Conservation (phyloP, 2,888 invertebrate genomes). For the Callosobruchus maculatus region DNA sequence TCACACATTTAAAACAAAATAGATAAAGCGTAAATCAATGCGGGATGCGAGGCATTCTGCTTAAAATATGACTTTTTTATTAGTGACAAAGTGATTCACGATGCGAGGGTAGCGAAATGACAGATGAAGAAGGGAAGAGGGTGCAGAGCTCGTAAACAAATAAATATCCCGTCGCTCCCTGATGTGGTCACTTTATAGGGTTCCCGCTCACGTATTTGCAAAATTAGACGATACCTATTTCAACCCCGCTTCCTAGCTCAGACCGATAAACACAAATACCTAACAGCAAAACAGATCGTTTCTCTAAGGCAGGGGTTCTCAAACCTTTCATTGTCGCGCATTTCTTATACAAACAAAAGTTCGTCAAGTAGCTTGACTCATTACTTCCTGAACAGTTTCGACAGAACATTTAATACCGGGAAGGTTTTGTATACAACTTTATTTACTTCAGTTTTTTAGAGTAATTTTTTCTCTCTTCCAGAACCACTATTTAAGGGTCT, state of each 20-base stretch:
- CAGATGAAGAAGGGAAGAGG: conserved; percentile 28
- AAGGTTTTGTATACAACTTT: too few species aligned
- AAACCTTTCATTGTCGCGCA: too few species aligned
- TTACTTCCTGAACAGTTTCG: too few species aligned
- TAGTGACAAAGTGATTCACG: conserved; percentile 31
- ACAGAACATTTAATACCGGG: too few species aligned
- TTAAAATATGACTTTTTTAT: conserved; percentile 33
- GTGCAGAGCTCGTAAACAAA: conserved; percentile 31
- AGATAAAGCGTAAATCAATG: not conserved
- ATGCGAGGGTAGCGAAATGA: conserved; percentile 16
- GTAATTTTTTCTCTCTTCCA: too few species aligned
- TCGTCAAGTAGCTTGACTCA: too few species aligned
- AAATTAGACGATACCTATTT: conserved; percentile 17
- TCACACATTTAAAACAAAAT: not conserved
- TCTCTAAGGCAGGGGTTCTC: too few species aligned
- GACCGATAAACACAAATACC: not conserved
- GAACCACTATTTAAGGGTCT: too few species aligned
- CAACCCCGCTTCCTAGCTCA: not conserved
- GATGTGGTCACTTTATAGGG: conserved; percentile 27
- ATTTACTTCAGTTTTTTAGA: too few species aligned
- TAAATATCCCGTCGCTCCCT: conserved; percentile 28
- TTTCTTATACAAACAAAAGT: too few species aligned
- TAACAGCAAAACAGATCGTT: not conserved
- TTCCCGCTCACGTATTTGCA: conserved; percentile 17
- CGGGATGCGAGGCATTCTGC: conserved; percentile 16